Evolutionary conservation across 2,797 vertebrate species (phyloP), one percentile per base, ranked within the genome.

Genomic region (Erethizon dorsatum): DNA sequence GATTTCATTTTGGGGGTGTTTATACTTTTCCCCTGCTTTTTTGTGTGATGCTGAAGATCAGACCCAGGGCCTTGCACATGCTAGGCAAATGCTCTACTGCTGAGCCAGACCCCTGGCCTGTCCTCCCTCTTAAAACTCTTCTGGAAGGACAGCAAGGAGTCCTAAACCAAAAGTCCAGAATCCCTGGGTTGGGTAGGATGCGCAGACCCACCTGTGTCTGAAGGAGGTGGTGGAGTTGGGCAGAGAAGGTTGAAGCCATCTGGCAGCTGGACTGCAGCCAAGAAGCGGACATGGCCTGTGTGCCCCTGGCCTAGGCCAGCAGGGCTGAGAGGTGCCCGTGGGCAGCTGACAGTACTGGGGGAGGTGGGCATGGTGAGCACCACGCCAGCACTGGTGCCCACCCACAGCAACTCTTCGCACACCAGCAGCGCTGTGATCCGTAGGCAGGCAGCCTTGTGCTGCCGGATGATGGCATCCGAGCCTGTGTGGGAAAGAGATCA

Each of bases 361-460:
- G 99, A 98, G 94, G 99, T 98, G 20, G 98, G 96, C 94, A 99
- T 98, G 0, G 99, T 99, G 33, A 99, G 99, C 83, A 99, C 99
- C 26, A 99, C 99, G 0, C 99, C 99, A 0, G 99, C 99, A 0
- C 99, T 99, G 95, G 99, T 99, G 79, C 99, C 99, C 2, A 99
- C 99, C 99, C 99, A 99, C 94, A 99, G 99, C 95, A 99, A 97
- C 91, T 99, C 99, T 94, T 99, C 99, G 89, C 99, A 99, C 14
- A 98, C 99, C 98, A 99, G 97, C 82, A 99, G 98, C 0, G 99
- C 99, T 0, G 99, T 99, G 99, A 99, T 99, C 92, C 99, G 98
- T 97, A 99, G 98, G 97, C 99, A 99, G n/a, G 99, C 99, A 0
- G 99, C 99, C 96, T 99, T 99, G 99, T 99, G 99, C 98, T 99